These are phyloP conservation scores for Eurystomus glaucurus DNA, from an alignment of 2,797 vertebrate species.

Conservation along the genomic window DNA sequence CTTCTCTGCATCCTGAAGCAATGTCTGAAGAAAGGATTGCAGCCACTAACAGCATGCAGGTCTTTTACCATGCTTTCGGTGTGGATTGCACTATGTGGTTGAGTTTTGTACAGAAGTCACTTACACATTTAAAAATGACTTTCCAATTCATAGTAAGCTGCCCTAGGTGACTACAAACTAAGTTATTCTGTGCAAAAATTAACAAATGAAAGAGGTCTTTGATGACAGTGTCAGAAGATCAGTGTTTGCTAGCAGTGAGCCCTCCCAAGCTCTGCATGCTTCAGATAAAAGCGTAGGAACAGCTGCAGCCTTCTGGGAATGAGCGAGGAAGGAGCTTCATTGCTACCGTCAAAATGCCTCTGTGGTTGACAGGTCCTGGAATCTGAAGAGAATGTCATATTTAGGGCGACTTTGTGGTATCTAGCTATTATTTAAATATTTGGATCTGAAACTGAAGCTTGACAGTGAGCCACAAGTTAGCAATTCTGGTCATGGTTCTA, in stretches of 20 bases:
- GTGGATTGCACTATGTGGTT: background rate
- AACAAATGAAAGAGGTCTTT: background rate
- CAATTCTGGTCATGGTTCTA: background rate
- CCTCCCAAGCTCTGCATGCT: background rate
- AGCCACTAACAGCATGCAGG: background rate
- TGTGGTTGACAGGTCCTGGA: background rate
- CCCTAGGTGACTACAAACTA: background rate
- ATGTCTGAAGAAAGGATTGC: background rate
- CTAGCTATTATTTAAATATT: background rate
- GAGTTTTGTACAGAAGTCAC: background rate
- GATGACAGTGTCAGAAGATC: background rate
- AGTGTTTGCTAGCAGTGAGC: background rate
- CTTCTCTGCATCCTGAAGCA: background rate
- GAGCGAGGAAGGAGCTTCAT: background rate
- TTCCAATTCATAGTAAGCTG: background rate
- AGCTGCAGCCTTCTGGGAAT: background rate
- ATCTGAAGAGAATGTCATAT: background rate
- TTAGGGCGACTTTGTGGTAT: background rate
- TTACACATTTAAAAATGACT: background rate
- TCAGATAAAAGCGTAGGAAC: background rate
- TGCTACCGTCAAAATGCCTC: background rate
- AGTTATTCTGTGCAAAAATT: constrained; percentile 4
- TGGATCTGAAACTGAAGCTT: background rate
- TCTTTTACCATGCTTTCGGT: background rate
- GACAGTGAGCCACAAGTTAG: background rate